A percentile compares a stretch with the other conserved stretches of the same genome.
Conservation (phyloP, 2,113 vertebrate genomes). For the Mus pahari region DNA sequence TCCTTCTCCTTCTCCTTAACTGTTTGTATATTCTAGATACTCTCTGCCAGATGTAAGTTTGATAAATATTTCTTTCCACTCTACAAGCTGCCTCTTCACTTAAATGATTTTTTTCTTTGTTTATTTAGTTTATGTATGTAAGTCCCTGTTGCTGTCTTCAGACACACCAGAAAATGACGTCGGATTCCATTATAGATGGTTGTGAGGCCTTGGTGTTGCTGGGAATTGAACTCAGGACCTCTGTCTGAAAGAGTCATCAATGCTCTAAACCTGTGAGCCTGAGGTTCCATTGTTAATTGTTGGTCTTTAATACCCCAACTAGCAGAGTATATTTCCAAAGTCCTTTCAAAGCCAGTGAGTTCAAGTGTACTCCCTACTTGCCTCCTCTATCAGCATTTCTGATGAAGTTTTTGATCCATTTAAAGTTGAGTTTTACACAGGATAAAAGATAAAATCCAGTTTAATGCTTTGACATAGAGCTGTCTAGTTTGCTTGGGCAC, state of each 20-base stretch:
- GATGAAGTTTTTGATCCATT: not conserved
- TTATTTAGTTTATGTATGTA: too few species aligned
- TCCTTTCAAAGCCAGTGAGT: not conserved
- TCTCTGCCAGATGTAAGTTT: not conserved
- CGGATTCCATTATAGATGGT: too few species aligned
- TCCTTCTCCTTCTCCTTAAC: not conserved
- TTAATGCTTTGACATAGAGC: not conserved
- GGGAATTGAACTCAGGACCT: too few species aligned
- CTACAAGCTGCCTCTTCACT: not conserved
- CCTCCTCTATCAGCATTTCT: not conserved
- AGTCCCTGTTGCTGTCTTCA: too few species aligned
- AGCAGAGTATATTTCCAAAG: not conserved
- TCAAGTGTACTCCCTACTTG: not conserved
- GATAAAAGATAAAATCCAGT: not conserved
- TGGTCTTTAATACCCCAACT: not conserved
- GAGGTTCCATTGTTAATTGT: not conserved
- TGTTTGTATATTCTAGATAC: not conserved
- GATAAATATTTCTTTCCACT: not conserved
- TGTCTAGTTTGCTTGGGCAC: not conserved
- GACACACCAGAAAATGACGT: too few species aligned
- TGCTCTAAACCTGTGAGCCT: too few species aligned
- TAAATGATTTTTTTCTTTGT: not conserved
- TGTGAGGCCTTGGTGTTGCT: too few species aligned
- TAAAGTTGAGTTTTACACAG: not conserved
- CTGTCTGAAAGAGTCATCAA: too few species aligned